A percentile compares a stretch with the other conserved stretches of the same genome.
phyloP scores from a whole-genome alignment of 2,888 invertebrate genomes.

The Trissoscelio sp. region DNA sequence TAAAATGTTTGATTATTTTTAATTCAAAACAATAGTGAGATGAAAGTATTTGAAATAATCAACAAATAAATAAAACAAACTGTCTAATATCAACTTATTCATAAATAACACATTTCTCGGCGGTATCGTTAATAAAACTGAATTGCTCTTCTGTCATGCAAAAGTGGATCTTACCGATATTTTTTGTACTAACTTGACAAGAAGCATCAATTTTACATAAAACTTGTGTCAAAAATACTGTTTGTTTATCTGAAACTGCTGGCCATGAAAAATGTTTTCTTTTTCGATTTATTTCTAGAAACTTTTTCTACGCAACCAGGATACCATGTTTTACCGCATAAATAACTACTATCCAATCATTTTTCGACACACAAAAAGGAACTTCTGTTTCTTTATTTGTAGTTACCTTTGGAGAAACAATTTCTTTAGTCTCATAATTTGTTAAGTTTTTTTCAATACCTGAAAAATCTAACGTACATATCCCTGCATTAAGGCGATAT shows the following conservation, averaged over 20 bases:
- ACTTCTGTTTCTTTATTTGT: not conserved
- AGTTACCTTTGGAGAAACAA: not conserved
- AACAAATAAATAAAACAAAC: not conserved
- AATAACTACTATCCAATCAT: slow-evolving; percentile 17
- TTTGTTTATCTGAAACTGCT: slow-evolving; percentile 11
- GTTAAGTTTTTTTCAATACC: slow-evolving; percentile 1
- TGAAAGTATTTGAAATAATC: not conserved
- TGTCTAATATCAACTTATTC: slow-evolving; percentile 4
- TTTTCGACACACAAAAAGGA: slow-evolving; percentile 7
- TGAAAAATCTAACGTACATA: no score
- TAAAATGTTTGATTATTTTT: no score
- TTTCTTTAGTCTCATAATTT: slow-evolving; percentile 7
- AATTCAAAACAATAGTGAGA: no score
- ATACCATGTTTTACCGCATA: slow-evolving; percentile 17
- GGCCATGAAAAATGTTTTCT: slow-evolving; percentile 17
- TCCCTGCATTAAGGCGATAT: no score
- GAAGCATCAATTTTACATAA: slow-evolving; percentile 32
- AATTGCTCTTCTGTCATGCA: not conserved
- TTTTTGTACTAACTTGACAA: slow-evolving; percentile 2
- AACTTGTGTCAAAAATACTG: slow-evolving; percentile 20
- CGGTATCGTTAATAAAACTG: slow-evolving; percentile 1
- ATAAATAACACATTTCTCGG: not conserved
- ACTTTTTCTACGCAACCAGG: slow-evolving; percentile 3
- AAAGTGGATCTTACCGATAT: not conserved
- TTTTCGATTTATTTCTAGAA: not conserved